phyloP scores from a whole-genome alignment of 2,113 vertebrate species.

The Ciconia maguari region DNA sequence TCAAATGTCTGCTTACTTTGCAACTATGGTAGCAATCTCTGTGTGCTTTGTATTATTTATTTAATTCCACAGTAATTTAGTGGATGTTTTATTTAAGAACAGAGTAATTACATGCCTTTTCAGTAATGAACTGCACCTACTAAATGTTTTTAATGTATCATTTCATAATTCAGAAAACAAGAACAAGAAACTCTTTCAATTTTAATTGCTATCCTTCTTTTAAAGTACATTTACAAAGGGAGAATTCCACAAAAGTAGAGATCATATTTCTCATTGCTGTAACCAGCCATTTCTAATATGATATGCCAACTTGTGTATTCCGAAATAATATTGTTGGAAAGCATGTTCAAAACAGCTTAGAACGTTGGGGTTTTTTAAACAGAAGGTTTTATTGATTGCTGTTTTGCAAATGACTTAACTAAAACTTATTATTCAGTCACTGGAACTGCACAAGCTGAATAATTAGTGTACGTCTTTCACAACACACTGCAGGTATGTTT shows the following conservation, averaged over 20 bases:
- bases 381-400: background rate
- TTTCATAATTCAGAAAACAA: background rate
- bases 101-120: background rate
- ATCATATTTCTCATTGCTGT: background rate
- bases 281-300: background rate
- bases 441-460: background rate
- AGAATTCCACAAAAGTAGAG: background rate
- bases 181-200: background rate
- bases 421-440: background rate
- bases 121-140: background rate
- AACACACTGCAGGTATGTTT: background rate
- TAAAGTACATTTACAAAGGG: background rate
- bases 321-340: background rate
- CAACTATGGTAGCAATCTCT: background rate
- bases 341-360: background rate
- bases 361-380: background rate
- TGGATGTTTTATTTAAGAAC: constrained; percentile 14
- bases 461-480: background rate
- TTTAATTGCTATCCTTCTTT: background rate
- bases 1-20: background rate
- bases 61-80: background rate
- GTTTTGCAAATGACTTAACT: background rate
- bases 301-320: background rate
- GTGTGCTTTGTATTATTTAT: background rate
- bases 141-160: background rate